Evolutionary conservation across 2,888 invertebrate genomes (phyloP), one percentile per base, ranked within the genome.

Genomic region (Leptogaster cylindrica): DNA sequence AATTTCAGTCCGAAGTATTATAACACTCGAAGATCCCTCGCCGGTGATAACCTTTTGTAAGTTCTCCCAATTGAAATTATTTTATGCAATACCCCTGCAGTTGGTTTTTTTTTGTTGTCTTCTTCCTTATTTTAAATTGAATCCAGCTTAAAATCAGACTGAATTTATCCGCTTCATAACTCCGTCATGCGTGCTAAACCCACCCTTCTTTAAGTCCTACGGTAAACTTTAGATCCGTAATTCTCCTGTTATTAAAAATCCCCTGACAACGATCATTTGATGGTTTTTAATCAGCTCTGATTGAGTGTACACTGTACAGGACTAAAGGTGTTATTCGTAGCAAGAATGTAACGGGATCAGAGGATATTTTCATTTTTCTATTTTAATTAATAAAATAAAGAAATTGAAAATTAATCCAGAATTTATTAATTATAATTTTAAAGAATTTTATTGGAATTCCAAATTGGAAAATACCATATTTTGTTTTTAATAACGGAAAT

Each of bases 1-100:
- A 64, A 64, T 64, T 50, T 50, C 18, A 16, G 31, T 18, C 27
- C 36, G 48, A 50, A 36, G 64, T 50, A 64, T 64, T 64, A 64
- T 64, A 64, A 64, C 64, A 64, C 64, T 64, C 50, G 28, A 25
- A 64, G 64, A 64, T 64, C 50, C 48, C 36, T 64, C 7, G 14
- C 50, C 25, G 14, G 64, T 33, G 64, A 64, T 64, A 64, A 64
- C 48, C 64, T 48, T 46, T 48, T 33, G 31, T 48, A 27, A 23
- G 48, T 12, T 10, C 6, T 6, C 6, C 31, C 36, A 50, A 48
- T 50, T 36, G 50, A 14, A 39, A n/a, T n/a, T n/a, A n/a, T n/a
- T n/a, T n/a, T n/a, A n/a, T n/a, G n/a, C n/a, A n/a, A n/a, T n/a
- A n/a, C n/a, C n/a, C n/a, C n/a, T n/a, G n/a, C n/a, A n/a, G n/a